Base-by-base conservation (phyloP, 1,140 invertebrate genomes). In the Tetramorium parvispinum region DNA sequence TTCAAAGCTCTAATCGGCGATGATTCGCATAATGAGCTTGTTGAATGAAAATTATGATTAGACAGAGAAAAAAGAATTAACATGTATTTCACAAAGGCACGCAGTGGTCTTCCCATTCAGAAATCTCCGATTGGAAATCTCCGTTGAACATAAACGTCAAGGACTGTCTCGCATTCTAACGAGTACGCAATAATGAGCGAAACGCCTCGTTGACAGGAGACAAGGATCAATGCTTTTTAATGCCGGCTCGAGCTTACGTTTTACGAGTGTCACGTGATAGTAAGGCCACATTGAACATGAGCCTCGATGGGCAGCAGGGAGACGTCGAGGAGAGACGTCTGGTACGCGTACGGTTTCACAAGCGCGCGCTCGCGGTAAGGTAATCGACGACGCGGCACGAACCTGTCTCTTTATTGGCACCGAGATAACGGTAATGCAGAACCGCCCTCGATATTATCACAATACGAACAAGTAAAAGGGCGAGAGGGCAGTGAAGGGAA, bases 391-490 rank as follows among this genome's bases (percentile, higher is more conserved):
- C 53, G 82, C 86, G 73, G 88, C 87, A 85, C 76, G 90, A 92
- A 85, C 83, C 46, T 77, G 51, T 89, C 59, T 81, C 68, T 51
- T 78, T 70, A 61, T 66, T 66, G 85, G 71, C 79, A 85, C 37
- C 79, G 57, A 75, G 57, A 73, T 78, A 18, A 85, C 13, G 78
- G 73, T 11, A 59, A 13, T 18, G 24, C 1, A 18, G 16, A 6
- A 78, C 21, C 91, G 89, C 63, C 87, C 77, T 90, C 87, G 88
- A 85, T 63, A 79, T 91, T 94, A 95, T 94, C 94, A 95, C 94
- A 93, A 91, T 91, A 77, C 57, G 51, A 68, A 83, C 43, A 46
- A 57, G 24, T 55, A 53, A 70, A 85, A 61, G 24, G 49, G 40
- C 21, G 6, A 10, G 2, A 5, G 55, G 24, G 21, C 2, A 43